Evolutionary conservation across 2,888 invertebrate genomes (phyloP), one percentile per base, ranked within the genome.

Genomic region (Morpho achilles): DNA sequence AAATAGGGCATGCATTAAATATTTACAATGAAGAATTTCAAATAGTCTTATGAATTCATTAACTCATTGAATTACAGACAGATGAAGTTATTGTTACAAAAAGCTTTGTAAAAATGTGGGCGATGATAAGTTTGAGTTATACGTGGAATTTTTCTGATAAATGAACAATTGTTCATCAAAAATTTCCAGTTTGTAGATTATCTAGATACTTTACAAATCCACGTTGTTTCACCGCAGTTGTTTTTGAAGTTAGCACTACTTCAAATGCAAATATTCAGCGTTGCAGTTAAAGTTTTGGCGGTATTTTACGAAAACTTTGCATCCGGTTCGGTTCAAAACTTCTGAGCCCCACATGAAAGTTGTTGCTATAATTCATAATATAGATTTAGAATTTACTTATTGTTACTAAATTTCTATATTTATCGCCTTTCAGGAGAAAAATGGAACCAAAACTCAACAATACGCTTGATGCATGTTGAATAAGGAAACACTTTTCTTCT

Each of bases 281-380:
- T 61, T 61, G 65, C 62, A 73, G 76, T 67, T 61, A 77, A 85
- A 83, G 76, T 84, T 82, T 70, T 73, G 76, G 75, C 78, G 77
- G 77, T 79, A 80, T 83, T 84, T 84, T 82, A 81, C 74, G 70
- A 69, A 71, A 82, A 84, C 74, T 85, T 80, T 69, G 67, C 73
- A 74, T 82, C 78, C 84, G 86, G 86, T 87, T 84, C 80, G 80
- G 76, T 78, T 72, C 70, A 66, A 69, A 75, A 77, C 75, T 83
- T 74, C 59, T 65, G 67, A 66, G 68, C 65, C 64, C 53, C 66
- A 66, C 61, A 54, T 50, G 10, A 61, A 64, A 65, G 59, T 61
- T 44, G 52, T 10, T 44, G 32, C 16, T 45, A 7, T 53, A 46
- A 53, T 53, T 16, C 45, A 39, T 53, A 32, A 51, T n/a, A 44